A percentile compares a stretch with the other conserved stretches of the same genome.
phyloP scores from a whole-genome alignment of 1,140 invertebrate genomes.

The Bombus polaris region DNA sequence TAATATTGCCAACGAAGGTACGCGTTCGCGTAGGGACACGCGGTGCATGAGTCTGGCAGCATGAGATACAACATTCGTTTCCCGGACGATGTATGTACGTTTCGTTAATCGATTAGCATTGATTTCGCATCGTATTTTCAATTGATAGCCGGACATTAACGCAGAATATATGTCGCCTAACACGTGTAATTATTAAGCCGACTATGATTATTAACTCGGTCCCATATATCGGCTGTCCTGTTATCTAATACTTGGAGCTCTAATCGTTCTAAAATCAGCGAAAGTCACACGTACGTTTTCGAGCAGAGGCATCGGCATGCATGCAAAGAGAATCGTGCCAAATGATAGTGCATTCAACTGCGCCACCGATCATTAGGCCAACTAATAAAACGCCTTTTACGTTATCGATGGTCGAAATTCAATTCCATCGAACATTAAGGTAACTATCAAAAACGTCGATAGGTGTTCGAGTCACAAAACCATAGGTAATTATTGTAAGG shows the following conservation, averaged over 20 bases:
- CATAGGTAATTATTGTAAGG: not conserved
- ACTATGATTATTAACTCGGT: not conserved
- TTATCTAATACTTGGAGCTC: not conserved
- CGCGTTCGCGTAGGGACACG: not conserved
- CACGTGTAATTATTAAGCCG: constrained; percentile 28
- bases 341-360: constrained; percentile 17
- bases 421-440: constrained; percentile 5
- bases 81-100: not conserved
- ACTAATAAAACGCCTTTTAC: constrained; percentile 14
- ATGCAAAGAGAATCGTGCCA: not conserved
- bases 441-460: not conserved
- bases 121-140: constrained; percentile 32
- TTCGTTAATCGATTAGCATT: constrained; percentile 30
- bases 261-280: not conserved
- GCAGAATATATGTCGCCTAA: constrained; percentile 2
- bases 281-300: not conserved
- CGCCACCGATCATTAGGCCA: not conserved
- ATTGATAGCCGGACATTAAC: constrained; percentile 35
- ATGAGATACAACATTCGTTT: not conserved
- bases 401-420: constrained; percentile 19
- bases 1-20: not conserved
- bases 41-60: not conserved
- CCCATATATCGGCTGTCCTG: not conserved
- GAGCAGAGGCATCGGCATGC: too few species aligned
- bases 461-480: not conserved